Evolutionary conservation across 2,113 vertebrate genomes (phyloP), one percentile per base, ranked within the genome.

Genomic region (Limanda limanda): DNA sequence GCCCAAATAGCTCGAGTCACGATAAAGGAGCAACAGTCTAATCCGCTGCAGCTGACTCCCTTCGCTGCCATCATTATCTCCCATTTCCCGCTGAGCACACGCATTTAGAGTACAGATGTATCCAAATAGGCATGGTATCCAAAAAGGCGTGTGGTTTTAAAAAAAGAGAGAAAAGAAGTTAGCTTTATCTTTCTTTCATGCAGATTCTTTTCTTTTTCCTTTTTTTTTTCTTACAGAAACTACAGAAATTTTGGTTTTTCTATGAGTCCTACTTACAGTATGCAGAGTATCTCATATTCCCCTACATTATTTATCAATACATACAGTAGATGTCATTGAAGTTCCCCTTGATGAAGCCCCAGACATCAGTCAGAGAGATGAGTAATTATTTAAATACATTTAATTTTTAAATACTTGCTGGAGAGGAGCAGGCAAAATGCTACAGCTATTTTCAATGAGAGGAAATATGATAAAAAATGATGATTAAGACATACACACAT

Each of bases 371-470:
- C 85, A 79, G 84, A 90, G 84, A 81, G 79, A 92, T 91, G 91
- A 92, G 74, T 92, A 85, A 88, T 92, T 87, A 89, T 89, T 93
- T 88, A 90, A 91, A 91, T 94, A 92, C 77, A 88, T 84, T 89
- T 90, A 74, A 88, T 88, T 90, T 92, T 89, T 91, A 92, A 90
- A 93, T 92, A 91, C 88, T 89, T 78, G 79, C 79, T 91, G 88
- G 81, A 87, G 79, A 83, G 79, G 88, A 92, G 88, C 93, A 94
- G 92, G 93, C 93, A 94, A 92, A 94, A 93, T 87, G 88, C 89
- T 93, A 91, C 88, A 91, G 90, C 88, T 94, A 94, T 71, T 83
- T 83, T 89, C 71, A 81, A 87, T 89, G 86, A 84, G 57, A 90
- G 85, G 80, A 89, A 17, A 76, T 85, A 89, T 91, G 86, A 85